phyloP scores from a whole-genome alignment of 2,888 invertebrate species.

The Ophion obscuratus region DNA sequence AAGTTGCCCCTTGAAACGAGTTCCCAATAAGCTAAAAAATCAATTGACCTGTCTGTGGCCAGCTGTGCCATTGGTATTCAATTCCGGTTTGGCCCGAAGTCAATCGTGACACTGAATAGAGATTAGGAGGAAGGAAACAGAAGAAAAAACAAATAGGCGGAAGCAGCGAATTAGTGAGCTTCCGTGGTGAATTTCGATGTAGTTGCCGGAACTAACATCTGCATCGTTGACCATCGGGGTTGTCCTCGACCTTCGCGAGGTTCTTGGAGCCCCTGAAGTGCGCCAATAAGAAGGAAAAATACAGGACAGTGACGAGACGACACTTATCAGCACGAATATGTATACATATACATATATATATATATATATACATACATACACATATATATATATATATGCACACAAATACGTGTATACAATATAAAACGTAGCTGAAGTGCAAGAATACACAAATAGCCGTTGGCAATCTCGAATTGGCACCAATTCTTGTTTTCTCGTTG shows the following conservation, averaged over 20 bases:
- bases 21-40: not conserved
- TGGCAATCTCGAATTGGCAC: constrained; percentile 65
- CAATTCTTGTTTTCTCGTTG: constrained; percentile 63
- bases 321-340: constrained; percentile 4
- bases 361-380: not conserved
- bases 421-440: not conserved
- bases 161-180: constrained; percentile 47
- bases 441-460: constrained; percentile 60
- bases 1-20: no score
- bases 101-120: constrained; percentile 13
- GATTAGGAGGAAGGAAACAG: not conserved
- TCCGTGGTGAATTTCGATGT: constrained; percentile 40
- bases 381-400: not conserved
- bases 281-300: constrained; percentile 30
- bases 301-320: not conserved
- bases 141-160: constrained; percentile 1
- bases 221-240: constrained; percentile 32
- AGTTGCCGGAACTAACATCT: constrained; percentile 9
- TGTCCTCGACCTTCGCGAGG: constrained; percentile 59
- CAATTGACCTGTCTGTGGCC: not conserved
- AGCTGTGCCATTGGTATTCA: constrained; percentile 43
- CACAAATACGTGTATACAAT: not conserved
- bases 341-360: not conserved
- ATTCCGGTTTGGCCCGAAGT: not conserved
- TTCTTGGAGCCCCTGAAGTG: constrained; percentile 10